These are phyloP conservation scores for Lithophane socia DNA, from an alignment of 2,888 invertebrate species.

Conservation along the genomic window DNA sequence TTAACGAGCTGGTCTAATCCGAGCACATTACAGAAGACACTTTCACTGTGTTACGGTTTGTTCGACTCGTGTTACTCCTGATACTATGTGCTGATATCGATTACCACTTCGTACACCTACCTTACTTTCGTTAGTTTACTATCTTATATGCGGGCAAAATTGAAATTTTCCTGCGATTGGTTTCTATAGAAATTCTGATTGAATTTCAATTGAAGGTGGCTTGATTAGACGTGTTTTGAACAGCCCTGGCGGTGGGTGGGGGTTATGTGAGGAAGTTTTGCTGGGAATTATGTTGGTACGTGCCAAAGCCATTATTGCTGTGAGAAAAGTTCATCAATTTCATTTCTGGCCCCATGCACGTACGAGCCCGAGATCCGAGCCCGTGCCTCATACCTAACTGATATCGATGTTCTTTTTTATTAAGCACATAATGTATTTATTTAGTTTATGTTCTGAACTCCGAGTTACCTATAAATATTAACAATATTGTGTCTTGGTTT, in stretches of 20 bases:
- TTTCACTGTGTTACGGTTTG: slow-evolving; percentile 62
- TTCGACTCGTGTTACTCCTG: slow-evolving; percentile 52
- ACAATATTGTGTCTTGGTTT: not conserved
- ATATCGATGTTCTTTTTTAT: slow-evolving; percentile 56
- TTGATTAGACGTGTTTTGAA: slow-evolving; percentile 47
- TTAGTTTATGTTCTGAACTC: slow-evolving; percentile 12
- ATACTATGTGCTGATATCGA: slow-evolving; percentile 53
- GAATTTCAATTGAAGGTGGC: slow-evolving; percentile 39
- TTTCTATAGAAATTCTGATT: slow-evolving; percentile 32
- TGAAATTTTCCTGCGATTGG: slow-evolving; percentile 23
- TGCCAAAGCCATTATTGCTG: slow-evolving; percentile 91
- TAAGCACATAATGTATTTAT: slow-evolving; percentile 34
- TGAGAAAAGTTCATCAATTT: slow-evolving; percentile 91
- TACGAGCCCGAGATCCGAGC: slow-evolving; percentile 54
- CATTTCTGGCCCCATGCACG: slow-evolving; percentile 84
- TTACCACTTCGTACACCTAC: slow-evolving; percentile 41
- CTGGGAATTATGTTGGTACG: slow-evolving; percentile 90
- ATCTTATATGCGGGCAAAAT: slow-evolving; percentile 29
- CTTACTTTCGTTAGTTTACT: slow-evolving; percentile 62
- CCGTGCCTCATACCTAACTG: slow-evolving; percentile 58
- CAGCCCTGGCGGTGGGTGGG: slow-evolving; percentile 82
- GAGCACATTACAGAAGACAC: slow-evolving; percentile 47
- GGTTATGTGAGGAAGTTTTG: slow-evolving; percentile 88
- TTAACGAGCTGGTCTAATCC: slow-evolving; percentile 51
- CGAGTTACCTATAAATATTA: not conserved